phyloP scores from a whole-genome alignment of 2,888 invertebrate species.

The Pristionchus arcanus region DNA sequence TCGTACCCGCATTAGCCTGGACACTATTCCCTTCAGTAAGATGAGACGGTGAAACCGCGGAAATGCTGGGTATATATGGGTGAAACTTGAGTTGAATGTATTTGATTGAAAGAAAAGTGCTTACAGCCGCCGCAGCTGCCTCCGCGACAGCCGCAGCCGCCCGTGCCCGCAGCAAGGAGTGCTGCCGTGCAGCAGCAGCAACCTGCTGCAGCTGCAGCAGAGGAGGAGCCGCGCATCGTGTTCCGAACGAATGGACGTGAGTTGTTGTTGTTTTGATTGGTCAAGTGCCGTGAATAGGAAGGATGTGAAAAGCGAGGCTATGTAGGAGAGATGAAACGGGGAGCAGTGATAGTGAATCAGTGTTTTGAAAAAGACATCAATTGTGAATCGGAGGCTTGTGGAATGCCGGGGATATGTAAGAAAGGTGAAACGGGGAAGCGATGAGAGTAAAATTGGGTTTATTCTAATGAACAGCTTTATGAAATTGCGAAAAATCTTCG shows the following conservation, averaged over 20 bases:
- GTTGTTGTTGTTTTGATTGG: neutral
- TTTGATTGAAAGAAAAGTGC: neutral
- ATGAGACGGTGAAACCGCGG: neutral
- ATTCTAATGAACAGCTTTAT: neutral
- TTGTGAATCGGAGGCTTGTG: neutral
- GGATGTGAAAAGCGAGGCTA: neutral
- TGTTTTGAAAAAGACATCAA: too few relatives aligned
- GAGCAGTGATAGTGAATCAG: neutral
- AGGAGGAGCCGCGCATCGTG: slow-evolving; percentile 40
- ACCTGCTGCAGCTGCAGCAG: neutral
- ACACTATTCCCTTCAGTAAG: neutral
- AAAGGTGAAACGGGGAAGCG: neutral
- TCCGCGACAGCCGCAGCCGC: slow-evolving; percentile 30
- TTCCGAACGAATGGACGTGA: slow-evolving; percentile 47
- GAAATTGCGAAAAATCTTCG: neutral
- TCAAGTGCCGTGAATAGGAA: neutral
- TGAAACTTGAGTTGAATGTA: neutral
- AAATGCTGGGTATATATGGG: too few relatives aligned
- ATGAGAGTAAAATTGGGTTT: neutral
- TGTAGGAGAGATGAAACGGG: neutral
- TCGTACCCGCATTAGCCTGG: too few relatives aligned
- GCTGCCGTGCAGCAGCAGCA: neutral
- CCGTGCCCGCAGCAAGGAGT: neutral
- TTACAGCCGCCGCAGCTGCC: slow-evolving; percentile 24
- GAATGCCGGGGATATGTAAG: neutral